Percentiles rank a stretch among this genome's conserved stretches.
Evolutionary conservation across 2,113 vertebrate genomes (phyloP).

Genomic region (Sminthopsis crassicaudata): DNA sequence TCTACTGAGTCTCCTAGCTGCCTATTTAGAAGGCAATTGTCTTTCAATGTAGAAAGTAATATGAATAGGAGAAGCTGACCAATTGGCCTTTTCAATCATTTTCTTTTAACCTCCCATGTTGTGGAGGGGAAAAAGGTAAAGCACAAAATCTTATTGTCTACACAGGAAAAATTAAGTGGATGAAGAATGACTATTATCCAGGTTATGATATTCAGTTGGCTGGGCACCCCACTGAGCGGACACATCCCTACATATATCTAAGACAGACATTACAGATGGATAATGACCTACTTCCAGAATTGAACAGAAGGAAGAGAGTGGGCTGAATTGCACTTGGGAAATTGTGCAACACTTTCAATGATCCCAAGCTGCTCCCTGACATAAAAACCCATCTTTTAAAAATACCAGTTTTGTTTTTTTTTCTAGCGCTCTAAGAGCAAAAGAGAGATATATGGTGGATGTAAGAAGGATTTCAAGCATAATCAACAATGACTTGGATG

Average conservation of each 20-base stretch:
- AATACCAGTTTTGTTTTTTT: neutral
- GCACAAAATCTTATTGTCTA: neutral
- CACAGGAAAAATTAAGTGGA: neutral
- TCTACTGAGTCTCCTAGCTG: neutral
- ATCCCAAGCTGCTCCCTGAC: neutral
- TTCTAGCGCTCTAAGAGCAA: neutral
- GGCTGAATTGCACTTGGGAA: neutral
- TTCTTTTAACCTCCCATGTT: neutral
- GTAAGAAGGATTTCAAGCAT: neutral
- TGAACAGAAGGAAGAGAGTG: constrained; percentile 1
- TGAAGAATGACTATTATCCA: neutral
- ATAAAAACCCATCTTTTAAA: neutral
- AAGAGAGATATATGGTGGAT: neutral
- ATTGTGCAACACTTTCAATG: constrained; percentile 2
- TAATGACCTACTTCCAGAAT: neutral
- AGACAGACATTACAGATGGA: neutral
- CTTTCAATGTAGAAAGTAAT: neutral
- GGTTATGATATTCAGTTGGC: neutral
- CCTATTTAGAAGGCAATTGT: neutral
- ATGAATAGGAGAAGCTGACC: neutral
- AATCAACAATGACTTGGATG: neutral
- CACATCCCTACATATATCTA: neutral
- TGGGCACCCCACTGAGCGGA: neutral
- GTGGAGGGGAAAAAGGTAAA: neutral
- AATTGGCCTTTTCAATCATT: neutral